Evolutionary conservation across 2,888 invertebrate species (phyloP).

Genomic region (Protodeltote pygarga): DNA sequence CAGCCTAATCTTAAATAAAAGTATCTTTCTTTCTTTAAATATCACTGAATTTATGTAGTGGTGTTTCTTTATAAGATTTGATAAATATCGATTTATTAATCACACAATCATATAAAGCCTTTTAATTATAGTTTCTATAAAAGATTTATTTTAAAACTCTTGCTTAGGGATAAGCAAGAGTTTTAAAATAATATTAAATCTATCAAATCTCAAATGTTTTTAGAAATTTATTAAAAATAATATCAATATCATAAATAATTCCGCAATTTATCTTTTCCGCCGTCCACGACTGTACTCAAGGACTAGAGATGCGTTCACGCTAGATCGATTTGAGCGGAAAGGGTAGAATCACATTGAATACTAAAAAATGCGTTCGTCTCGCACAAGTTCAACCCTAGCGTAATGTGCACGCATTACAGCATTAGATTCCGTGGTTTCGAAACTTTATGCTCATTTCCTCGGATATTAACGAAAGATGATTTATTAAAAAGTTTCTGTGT

Average conservation of each 20-base stretch:
- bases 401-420: slow-evolving; percentile 31
- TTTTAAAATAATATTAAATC: background rate
- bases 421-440: slow-evolving; percentile 33
- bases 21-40: no score
- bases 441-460: slow-evolving; percentile 35
- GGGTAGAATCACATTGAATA: slow-evolving; percentile 45
- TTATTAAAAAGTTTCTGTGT: no score
- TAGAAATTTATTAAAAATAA: background rate
- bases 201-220: background rate
- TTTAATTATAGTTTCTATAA: no score
- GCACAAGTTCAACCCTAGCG: slow-evolving; percentile 48
- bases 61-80: no score
- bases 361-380: slow-evolving; percentile 58
- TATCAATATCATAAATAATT: background rate
- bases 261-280: background rate
- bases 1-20: no score
- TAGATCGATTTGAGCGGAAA: slow-evolving; percentile 69
- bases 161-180: no score
- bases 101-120: no score
- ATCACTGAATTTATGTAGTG: no score
- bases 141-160: no score
- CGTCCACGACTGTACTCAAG: slow-evolving; percentile 46
- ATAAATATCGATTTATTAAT: no score
- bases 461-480: slow-evolving; percentile 21
- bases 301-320: slow-evolving; percentile 65